Evolutionary conservation across 2,888 invertebrate species (phyloP).

Genomic region (Himalopsyche kuldschensis): DNA sequence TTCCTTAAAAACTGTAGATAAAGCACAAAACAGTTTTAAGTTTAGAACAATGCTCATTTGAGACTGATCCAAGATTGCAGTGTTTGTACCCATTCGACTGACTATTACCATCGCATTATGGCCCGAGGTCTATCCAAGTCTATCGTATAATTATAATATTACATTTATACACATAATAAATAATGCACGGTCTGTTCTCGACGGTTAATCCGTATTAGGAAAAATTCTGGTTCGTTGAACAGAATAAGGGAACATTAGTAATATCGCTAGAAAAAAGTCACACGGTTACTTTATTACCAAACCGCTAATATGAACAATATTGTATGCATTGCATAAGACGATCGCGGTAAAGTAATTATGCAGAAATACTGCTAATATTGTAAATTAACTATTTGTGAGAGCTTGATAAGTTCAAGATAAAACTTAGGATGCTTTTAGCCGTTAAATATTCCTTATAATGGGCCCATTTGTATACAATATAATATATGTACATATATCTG

Average conservation of each 20-base stretch:
- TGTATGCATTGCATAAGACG: not conserved
- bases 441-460: no score
- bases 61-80: not conserved
- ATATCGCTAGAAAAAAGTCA: not conserved
- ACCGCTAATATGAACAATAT: not conserved
- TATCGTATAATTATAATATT: not conserved
- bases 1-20: no score
- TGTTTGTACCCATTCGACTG: not conserved
- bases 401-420: no score
- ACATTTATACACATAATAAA: slow-evolving; percentile 1
- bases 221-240: slow-evolving; percentile 12
- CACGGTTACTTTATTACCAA: not conserved
- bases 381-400: not conserved
- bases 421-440: no score
- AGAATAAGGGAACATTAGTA: slow-evolving; percentile 15
- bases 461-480: no score
- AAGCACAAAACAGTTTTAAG: no score
- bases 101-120: not conserved
- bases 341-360: not conserved
- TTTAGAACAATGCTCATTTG: not conserved
- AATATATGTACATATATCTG: no score
- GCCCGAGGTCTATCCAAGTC: not conserved
- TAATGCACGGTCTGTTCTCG: not conserved
- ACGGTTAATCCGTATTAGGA: slow-evolving; percentile 14
- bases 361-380: not conserved